Conservation (phyloP, 2,888 invertebrate species). For the Antitype chi region DNA sequence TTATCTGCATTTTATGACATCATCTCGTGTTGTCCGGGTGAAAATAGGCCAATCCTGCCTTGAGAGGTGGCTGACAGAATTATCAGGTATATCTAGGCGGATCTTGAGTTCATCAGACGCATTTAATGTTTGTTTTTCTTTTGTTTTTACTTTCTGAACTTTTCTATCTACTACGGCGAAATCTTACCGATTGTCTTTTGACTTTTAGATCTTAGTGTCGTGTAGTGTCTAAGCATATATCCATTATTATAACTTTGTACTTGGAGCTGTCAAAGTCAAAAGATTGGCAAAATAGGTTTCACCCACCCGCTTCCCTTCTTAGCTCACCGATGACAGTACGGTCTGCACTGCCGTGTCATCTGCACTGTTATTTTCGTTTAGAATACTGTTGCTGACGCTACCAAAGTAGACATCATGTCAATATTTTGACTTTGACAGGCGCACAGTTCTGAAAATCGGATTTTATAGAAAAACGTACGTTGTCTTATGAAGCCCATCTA, state of each 20-base stretch:
- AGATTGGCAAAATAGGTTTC: no score
- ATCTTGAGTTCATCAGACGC: conserved; percentile 14
- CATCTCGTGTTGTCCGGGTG: conserved; percentile 46
- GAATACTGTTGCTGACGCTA: no score
- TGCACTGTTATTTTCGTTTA: no score
- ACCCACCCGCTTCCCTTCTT: no score
- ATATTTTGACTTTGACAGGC: no score
- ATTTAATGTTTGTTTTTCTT: background rate
- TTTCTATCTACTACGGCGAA: conserved; percentile 2
- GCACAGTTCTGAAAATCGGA: no score
- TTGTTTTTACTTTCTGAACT: conserved; percentile 8
- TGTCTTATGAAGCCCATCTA: background rate
- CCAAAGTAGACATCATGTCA: no score
- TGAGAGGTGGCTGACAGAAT: conserved; percentile 37
- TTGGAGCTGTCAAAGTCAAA: no score
- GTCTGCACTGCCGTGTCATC: no score
- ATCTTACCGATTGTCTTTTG: background rate
- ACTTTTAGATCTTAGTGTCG: background rate
- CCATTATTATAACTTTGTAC: no score
- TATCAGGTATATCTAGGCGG: conserved; percentile 36
- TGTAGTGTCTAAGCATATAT: no score
- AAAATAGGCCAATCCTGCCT: conserved; percentile 41
- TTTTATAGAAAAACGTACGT: background rate
- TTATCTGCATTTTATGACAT: conserved; percentile 65
- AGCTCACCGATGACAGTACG: no score